A percentile compares a stretch with the other conserved stretches of the same genome.
Evolutionary conservation across 2,113 vertebrate genomes (phyloP).

Genomic region (Neodon shergylaensis): DNA sequence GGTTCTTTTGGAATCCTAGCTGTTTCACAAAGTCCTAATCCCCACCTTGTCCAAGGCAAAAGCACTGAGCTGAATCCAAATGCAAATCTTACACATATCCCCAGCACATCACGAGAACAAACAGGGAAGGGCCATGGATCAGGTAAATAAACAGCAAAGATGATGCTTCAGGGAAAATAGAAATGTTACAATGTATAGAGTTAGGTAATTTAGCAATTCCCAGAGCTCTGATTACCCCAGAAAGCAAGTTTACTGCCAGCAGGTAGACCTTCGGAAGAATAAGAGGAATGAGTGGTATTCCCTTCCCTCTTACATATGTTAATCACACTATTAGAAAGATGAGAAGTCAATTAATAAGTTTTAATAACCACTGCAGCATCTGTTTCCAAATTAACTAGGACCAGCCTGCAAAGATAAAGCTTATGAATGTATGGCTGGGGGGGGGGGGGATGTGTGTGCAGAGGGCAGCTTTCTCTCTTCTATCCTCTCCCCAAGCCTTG

Average conservation of each 20-base stretch:
- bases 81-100: background rate
- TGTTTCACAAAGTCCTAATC: background rate
- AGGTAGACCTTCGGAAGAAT: background rate
- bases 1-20: constrained; percentile 31
- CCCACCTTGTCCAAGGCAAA: background rate
- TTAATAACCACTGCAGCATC: constrained; percentile 19
- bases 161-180: background rate
- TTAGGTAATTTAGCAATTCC: constrained; percentile 36
- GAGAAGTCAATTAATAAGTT: constrained; percentile 27
- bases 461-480: background rate
- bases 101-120: background rate
- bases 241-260: constrained; percentile 38
- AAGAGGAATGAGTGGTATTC: background rate
- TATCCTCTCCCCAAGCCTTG: background rate
- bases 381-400: constrained; percentile 48
- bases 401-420: background rate
- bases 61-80: background rate
- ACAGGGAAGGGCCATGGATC: background rate
- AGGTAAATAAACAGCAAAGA: constrained; percentile 28
- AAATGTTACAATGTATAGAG: background rate
- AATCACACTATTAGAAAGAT: constrained; percentile 61
- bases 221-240: constrained; percentile 36
- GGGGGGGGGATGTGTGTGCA: no score
- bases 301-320: background rate
- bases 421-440: background rate